Base-by-base conservation (phyloP, 2,797 vertebrate species). In the Protonibea diacanthus region DNA sequence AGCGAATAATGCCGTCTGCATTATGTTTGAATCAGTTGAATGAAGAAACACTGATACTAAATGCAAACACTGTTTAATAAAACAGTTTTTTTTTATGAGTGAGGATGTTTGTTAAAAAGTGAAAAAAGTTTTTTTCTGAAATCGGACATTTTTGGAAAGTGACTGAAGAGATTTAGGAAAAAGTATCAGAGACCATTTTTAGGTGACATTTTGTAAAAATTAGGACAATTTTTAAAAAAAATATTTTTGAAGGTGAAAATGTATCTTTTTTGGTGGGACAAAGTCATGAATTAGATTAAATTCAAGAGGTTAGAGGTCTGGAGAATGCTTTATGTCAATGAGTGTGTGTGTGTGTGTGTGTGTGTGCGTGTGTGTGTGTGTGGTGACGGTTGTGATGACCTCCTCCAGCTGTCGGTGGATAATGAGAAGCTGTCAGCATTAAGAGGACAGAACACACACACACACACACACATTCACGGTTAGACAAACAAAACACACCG, bases 311-410 rank as follows among this genome's bases (percentile, higher is more conserved):
- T 27, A 9, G 48, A 14, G 42, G 51, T 38, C 12, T 45, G 17
- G 25, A 33, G 20, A 47, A 45, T 33, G 13, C 3, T 21, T 55
- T 44, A 45, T 65, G 60, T 65, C 33, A 70, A 1, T 8, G 40
- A 53, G 17, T 1, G 9, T 23, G 38, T 38, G 51, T 25, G 40
- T 9, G n/a, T 25, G 63, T 38, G 64, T 55, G 38, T 38, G 51
- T 25, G 40, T 9, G n/a, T 25, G 63, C 27, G 64, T 55, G 71
- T 58, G 40, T 64, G 65, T 40, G 61, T 62, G 29, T 63, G 47
- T 55, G 47, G 33, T 33, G 33, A 5, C 0, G 66, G 89, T 89
- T 92, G 87, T 89, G 94, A 93, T 95, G 96, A 95, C 94, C 93
- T 95, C 95, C 57, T 71, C 71, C 81, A 86, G 86, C 86, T 88